Conservation (phyloP, 2,888 invertebrate species). For the Mythimna impura region DNA sequence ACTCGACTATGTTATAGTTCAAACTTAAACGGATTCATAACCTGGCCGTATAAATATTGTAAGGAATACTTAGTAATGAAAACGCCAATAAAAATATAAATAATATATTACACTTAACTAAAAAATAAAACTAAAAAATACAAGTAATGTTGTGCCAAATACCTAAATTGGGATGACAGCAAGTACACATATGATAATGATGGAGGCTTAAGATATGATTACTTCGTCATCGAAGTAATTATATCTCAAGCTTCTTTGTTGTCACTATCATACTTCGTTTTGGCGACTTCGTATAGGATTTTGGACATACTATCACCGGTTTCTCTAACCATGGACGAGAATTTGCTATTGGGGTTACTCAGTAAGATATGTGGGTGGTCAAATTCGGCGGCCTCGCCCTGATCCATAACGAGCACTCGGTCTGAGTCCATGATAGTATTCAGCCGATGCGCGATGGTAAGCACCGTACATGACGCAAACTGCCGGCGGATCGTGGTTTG, state of each 20-base stretch:
- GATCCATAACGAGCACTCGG: conserved; percentile 95
- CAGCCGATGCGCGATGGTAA: conserved; percentile 97
- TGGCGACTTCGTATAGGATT: conserved; percentile 79
- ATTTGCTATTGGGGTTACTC: conserved; percentile 89
- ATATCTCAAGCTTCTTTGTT: conserved; percentile 57
- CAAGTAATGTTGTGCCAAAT: background rate
- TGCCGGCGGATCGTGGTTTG: conserved; percentile 95
- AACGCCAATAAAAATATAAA: conserved; percentile 24
- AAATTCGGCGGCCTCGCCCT: conserved; percentile 93
- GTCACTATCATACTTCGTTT: conserved; percentile 76
- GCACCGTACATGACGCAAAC: conserved; percentile 95
- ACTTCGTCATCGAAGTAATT: background rate
- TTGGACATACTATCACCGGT: conserved; percentile 89
- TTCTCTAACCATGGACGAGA: conserved; percentile 92
- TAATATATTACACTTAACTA: conserved; percentile 24
- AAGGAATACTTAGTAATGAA: background rate
- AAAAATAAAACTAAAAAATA: conserved; percentile 6
- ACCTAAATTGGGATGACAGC: background rate
- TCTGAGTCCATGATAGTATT: conserved; percentile 98
- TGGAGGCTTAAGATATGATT: background rate
- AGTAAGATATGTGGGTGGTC: conserved; percentile 92
- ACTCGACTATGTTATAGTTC: background rate
- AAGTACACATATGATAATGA: background rate
- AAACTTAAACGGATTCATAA: no score
- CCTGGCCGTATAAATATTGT: no score